Percentiles rank a stretch among this genome's conserved stretches.
phyloP scores from a whole-genome alignment of 2,797 vertebrate species.

The Uromys caudimaculatus region DNA sequence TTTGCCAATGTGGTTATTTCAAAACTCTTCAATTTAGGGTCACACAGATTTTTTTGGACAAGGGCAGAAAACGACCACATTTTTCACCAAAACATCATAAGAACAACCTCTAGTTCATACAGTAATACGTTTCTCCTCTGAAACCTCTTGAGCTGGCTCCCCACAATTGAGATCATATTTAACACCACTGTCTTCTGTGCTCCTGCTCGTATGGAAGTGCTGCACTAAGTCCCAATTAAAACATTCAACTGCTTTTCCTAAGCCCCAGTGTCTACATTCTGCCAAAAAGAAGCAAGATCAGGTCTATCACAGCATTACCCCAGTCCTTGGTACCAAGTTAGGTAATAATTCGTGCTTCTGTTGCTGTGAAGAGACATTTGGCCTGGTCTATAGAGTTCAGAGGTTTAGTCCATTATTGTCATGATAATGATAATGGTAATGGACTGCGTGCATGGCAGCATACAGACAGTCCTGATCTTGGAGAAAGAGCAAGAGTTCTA shows the following conservation, averaged over 20 bases:
- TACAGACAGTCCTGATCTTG: not conserved
- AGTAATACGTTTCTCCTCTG: not conserved
- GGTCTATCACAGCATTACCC: not conserved
- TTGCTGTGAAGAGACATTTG: not conserved
- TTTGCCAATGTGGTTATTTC: not conserved
- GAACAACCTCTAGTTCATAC: not conserved
- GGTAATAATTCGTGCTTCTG: not conserved
- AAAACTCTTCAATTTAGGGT: not conserved
- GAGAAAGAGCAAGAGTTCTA: not conserved
- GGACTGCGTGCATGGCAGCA: not conserved
- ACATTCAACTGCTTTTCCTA: not conserved
- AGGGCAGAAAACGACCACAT: not conserved
- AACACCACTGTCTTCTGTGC: not conserved
- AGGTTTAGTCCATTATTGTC: not conserved
- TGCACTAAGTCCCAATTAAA: not conserved
- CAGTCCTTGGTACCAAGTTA: not conserved
- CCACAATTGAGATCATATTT: not conserved
- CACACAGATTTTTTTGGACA: not conserved
- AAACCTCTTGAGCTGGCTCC: not conserved
- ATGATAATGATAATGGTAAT: not conserved
- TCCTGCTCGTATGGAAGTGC: not conserved
- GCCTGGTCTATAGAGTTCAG: not conserved
- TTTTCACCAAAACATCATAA: not conserved
- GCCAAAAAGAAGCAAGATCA: not conserved
- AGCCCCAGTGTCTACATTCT: not conserved